Percentiles rank a stretch among this genome's conserved stretches.
phyloP scores from a whole-genome alignment of 2,113 vertebrate species.

The Spermophilus dauricus region DNA sequence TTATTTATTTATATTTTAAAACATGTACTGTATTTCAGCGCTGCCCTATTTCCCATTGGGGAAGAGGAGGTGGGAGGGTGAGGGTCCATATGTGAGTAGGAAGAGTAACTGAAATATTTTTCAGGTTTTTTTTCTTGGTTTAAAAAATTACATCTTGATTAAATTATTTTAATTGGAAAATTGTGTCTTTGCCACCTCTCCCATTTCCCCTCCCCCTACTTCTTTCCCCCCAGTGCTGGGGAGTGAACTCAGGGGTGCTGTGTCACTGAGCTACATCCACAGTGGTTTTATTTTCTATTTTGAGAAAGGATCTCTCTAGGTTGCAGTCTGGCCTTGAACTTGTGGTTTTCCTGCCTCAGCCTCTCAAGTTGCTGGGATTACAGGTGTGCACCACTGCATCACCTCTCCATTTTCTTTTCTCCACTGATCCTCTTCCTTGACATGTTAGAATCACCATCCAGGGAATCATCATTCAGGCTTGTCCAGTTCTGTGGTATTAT shows the following conservation, averaged over 20 bases:
- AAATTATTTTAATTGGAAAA: constrained; percentile 20
- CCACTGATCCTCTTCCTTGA: neutral
- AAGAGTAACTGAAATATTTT: constrained; percentile 1
- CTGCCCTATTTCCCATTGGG: neutral
- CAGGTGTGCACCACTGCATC: neutral
- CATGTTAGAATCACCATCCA: neutral
- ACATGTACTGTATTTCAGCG: neutral
- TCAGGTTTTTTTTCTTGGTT: neutral
- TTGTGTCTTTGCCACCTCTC: neutral
- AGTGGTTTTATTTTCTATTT: neutral
- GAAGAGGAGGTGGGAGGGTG: no score
- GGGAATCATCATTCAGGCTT: neutral
- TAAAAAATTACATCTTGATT: neutral
- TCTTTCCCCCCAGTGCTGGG: no score
- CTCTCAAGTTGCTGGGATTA: neutral
- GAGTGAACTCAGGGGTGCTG: neutral
- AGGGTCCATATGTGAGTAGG: neutral
- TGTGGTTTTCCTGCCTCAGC: neutral
- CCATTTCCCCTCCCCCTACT: no score
- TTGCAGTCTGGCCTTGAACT: neutral
- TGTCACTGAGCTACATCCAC: neutral
- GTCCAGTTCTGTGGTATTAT: neutral
- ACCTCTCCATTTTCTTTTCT: neutral
- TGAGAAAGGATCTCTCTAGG: neutral
- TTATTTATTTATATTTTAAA: no score